Conservation (phyloP, 1,140 invertebrate genomes). For the Psix sp. region DNA sequence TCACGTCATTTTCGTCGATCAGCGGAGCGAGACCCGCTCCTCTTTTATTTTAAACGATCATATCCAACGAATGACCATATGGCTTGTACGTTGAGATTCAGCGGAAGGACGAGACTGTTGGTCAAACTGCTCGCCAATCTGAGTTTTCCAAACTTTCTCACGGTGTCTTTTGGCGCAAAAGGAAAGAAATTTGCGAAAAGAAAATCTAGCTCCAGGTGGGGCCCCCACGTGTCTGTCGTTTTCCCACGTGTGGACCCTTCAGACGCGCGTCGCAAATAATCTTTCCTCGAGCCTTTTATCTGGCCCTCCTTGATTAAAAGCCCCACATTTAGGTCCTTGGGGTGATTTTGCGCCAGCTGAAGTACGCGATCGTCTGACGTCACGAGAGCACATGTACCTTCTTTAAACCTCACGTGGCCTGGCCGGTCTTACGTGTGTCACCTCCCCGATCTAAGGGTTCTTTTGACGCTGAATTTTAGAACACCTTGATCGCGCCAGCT, state of each 20-base stretch:
- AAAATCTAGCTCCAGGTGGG: too few relatives aligned
- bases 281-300: slow-evolving; percentile 23
- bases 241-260: slow-evolving; percentile 68
- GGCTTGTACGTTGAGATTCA: slow-evolving; percentile 71
- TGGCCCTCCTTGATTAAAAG: slow-evolving; percentile 37
- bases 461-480: slow-evolving; percentile 23
- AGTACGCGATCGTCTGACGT: slow-evolving; percentile 37
- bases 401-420: slow-evolving; percentile 31
- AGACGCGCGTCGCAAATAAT: slow-evolving; percentile 28
- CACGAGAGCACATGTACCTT: slow-evolving; percentile 30
- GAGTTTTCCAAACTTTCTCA: slow-evolving; percentile 1
- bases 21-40: slow-evolving; percentile 65
- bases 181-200: too few relatives aligned
- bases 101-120: slow-evolving; percentile 42
- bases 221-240: slow-evolving; percentile 68
- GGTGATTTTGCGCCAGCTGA: slow-evolving; percentile 32
- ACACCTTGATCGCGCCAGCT: slow-evolving; percentile 16
- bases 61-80: slow-evolving; percentile 64
- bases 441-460: slow-evolving; percentile 13
- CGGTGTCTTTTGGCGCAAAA: too few relatives aligned
- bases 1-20: slow-evolving; percentile 64
- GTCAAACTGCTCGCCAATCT: neutral
- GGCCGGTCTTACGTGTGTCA: slow-evolving; percentile 34
- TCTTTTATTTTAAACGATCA: slow-evolving; percentile 61
- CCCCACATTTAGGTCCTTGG: slow-evolving; percentile 11